phyloP scores from a whole-genome alignment of 2,888 invertebrate species.

The Panopea generosa region DNA sequence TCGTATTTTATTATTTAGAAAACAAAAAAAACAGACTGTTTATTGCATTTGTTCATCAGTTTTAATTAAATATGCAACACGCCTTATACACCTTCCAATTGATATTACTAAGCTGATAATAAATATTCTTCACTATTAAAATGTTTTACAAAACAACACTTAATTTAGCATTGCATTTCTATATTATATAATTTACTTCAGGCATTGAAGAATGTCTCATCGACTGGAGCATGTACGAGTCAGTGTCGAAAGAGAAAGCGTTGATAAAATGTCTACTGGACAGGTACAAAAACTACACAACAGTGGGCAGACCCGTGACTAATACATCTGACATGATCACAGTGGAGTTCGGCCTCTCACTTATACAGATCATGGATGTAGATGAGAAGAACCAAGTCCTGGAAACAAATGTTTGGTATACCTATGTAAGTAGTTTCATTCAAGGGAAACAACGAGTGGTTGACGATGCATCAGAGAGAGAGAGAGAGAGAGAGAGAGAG shows the following conservation, averaged over 20 bases:
- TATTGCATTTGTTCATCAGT: too few species aligned
- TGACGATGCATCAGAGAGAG: slow-evolving; percentile 36
- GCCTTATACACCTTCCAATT: too few species aligned
- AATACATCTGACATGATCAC: slow-evolving; percentile 75
- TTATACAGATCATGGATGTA: slow-evolving; percentile 79
- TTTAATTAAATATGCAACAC: too few species aligned
- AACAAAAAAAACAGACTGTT: too few species aligned
- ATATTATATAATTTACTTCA: slow-evolving; percentile 21
- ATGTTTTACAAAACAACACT: too few species aligned
- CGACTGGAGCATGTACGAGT: slow-evolving; percentile 53
- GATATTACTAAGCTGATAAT: too few species aligned
- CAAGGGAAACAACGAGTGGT: slow-evolving; percentile 35
- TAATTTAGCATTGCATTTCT: too few species aligned
- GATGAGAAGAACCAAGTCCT: slow-evolving; percentile 80
- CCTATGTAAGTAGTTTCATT: slow-evolving; percentile 76
- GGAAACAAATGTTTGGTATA: slow-evolving; percentile 79
- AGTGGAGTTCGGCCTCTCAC: slow-evolving; percentile 76
- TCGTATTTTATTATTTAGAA: too few species aligned
- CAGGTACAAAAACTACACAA: slow-evolving; percentile 73
- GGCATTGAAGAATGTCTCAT: slow-evolving; percentile 52
- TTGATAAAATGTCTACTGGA: slow-evolving; percentile 81
- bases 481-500: slow-evolving; percentile 41
- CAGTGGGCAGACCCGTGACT: slow-evolving; percentile 76
- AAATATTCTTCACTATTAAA: too few species aligned
- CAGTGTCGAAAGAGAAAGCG: slow-evolving; percentile 81